phyloP scores from a whole-genome alignment of 2,797 vertebrate species.

The Cuniculus paca region DNA sequence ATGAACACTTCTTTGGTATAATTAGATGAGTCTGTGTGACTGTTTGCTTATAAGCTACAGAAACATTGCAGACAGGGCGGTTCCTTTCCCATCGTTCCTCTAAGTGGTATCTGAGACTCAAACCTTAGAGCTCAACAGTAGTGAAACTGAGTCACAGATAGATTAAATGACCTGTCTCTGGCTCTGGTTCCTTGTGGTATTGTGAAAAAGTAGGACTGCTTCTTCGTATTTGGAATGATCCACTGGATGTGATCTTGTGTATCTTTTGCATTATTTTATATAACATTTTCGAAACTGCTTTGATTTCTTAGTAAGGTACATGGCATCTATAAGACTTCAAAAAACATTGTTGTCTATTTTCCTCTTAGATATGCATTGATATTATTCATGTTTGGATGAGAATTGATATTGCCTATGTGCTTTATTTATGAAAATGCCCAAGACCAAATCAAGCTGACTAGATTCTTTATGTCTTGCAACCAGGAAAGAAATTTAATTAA shows the following conservation, averaged over 20 bases:
- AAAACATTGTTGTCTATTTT: slow-evolving; percentile 41
- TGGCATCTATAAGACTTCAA: slow-evolving; percentile 32
- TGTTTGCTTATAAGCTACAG: neutral
- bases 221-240: neutral
- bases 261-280: neutral
- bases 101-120: slow-evolving; percentile 17
- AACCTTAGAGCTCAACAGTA: neutral
- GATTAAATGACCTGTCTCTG: neutral
- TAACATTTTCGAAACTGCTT: slow-evolving; percentile 43
- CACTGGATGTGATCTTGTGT: neutral
- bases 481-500: slow-evolving; percentile 56
- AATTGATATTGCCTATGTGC: neutral
- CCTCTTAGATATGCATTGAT: neutral
- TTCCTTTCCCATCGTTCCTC: slow-evolving; percentile 6
- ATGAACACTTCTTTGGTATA: neutral
- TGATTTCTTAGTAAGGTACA: slow-evolving; percentile 19
- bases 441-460: neutral
- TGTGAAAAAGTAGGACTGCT: neutral
- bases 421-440: slow-evolving; percentile 55
- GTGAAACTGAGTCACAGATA: neutral
- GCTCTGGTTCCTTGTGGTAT: neutral
- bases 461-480: slow-evolving; percentile 15
- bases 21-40: neutral
- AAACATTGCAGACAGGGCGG: neutral
- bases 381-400: slow-evolving; percentile 3